phyloP scores from a whole-genome alignment of 2,113 vertebrate genomes.

The Halichoeres trimaculatus region DNA sequence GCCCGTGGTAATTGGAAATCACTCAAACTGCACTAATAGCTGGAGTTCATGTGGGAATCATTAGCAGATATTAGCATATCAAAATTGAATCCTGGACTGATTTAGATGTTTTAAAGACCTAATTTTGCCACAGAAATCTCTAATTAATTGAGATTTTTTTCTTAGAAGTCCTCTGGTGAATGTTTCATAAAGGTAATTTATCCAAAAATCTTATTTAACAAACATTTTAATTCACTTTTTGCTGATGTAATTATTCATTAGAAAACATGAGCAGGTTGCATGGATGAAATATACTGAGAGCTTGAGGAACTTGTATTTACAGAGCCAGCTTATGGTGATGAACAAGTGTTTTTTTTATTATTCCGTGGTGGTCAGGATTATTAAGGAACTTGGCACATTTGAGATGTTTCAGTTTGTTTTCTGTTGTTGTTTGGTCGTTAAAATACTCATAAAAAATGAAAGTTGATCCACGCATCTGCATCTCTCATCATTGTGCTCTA shows the following conservation, averaged over 20 bases:
- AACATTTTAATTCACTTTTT: background rate
- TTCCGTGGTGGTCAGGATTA: no score
- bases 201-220: conserved; percentile 1
- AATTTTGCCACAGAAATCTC: background rate
- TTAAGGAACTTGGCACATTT: no score
- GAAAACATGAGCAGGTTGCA: background rate
- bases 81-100: conserved; percentile 56
- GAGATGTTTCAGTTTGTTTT: no score
- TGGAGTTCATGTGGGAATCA: conserved; percentile 58
- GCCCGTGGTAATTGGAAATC: conserved; percentile 64
- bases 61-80: conserved; percentile 67
- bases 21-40: conserved; percentile 66
- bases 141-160: background rate
- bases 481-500: no score
- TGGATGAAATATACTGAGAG: background rate
- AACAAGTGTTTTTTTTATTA: background rate
- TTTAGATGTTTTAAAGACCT: conserved; percentile 45
- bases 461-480: no score
- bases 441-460: no score
- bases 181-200: background rate
- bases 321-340: background rate
- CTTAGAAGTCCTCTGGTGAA: background rate
- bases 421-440: no score
- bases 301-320: background rate
- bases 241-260: conserved; percentile 9